Evolutionary conservation across 2,888 invertebrate genomes (phyloP), one percentile per base, ranked within the genome.

Genomic region (Strigamia maritima): DNA sequence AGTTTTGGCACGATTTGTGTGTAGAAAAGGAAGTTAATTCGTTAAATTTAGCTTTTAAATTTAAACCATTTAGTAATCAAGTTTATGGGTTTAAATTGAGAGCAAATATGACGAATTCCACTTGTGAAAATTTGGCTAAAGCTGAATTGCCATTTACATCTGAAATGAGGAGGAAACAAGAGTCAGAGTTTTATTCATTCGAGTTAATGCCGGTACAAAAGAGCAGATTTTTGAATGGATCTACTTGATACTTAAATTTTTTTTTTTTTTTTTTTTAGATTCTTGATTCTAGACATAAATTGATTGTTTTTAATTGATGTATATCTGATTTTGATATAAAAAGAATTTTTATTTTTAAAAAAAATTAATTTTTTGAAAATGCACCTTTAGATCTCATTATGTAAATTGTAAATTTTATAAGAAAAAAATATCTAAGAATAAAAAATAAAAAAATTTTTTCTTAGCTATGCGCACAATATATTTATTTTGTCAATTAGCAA

Each of bases 131-230:
- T 22, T 35, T 81, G 35, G 81, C 81, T 35, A 81, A 80, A 65
- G 80, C 81, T 8, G 81, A 81, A 49, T 74, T 81, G 16, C 79
- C 81, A 6, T 81, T 70, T 31, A 81, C 81, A 16, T 78, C 28
- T 35, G 81, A 81, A 76, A 26, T 81, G 19, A 77, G 78, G 19
- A 77, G 78, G 24, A 35, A 60, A 70, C 44, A 79, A 70, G 80
- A 81, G 28, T 44, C 2, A 16, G 35, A 65, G 14, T 78, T 24
- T 65, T 78, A 78, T 75, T 7, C 28, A 19, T 8, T 54, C 19
- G 22, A n/a, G 8, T 54, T 54, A 4, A 54, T 6, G 19, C 0
- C 16, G 19, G 1, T 4, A 19, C 6, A n/a, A 19, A 8, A 19
- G 19, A 22, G 22, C 6, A 54, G 8, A 54, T 19, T 19, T 8